A percentile compares a stretch with the other conserved stretches of the same genome.
Conservation (phyloP, 2,797 vertebrate genomes). For the Zenarchopterus dispar region DNA sequence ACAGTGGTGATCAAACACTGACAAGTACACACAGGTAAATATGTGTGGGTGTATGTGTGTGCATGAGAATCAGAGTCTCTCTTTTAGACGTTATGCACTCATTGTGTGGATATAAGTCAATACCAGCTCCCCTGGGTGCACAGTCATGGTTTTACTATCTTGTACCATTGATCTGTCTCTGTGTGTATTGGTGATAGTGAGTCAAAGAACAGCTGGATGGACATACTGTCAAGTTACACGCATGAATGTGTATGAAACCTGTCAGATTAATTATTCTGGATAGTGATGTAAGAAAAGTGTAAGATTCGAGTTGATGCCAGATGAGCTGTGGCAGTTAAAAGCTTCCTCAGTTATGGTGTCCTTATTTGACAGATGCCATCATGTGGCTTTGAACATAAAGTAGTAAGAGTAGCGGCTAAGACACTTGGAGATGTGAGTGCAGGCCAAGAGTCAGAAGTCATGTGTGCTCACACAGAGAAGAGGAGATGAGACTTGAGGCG, state of each 20-base stretch:
- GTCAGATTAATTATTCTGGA: slow-evolving; percentile 16
- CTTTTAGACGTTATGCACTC: slow-evolving; percentile 42
- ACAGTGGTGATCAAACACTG: too few relatives aligned
- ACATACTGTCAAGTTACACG: not conserved
- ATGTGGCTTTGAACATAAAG: slow-evolving; percentile 35
- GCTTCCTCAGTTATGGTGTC: slow-evolving; percentile 21
- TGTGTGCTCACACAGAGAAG: slow-evolving; percentile 38
- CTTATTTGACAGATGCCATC: slow-evolving; percentile 43
- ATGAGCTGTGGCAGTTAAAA: slow-evolving; percentile 6
- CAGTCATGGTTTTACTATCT: slow-evolving; percentile 58
- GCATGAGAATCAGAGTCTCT: slow-evolving; percentile 14
- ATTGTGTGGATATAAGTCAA: slow-evolving; percentile 43
- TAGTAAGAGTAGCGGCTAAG: slow-evolving; percentile 27
- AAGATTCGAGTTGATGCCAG: slow-evolving; percentile 12
- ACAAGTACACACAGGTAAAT: too few relatives aligned
- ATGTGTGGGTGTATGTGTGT: slow-evolving; percentile 1
- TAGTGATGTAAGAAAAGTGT: slow-evolving; percentile 27
- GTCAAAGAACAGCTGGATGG: not conserved
- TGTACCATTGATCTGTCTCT: slow-evolving; percentile 50
- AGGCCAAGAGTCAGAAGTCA: slow-evolving; percentile 30
- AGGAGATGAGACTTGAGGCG: slow-evolving; percentile 45
- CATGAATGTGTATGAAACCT: slow-evolving; percentile 5
- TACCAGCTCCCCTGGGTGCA: slow-evolving; percentile 28
- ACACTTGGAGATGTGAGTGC: not conserved
- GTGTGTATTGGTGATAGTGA: slow-evolving; percentile 18